Conservation (phyloP, 2,888 invertebrate genomes). For the Ametastegia equiseti region DNA sequence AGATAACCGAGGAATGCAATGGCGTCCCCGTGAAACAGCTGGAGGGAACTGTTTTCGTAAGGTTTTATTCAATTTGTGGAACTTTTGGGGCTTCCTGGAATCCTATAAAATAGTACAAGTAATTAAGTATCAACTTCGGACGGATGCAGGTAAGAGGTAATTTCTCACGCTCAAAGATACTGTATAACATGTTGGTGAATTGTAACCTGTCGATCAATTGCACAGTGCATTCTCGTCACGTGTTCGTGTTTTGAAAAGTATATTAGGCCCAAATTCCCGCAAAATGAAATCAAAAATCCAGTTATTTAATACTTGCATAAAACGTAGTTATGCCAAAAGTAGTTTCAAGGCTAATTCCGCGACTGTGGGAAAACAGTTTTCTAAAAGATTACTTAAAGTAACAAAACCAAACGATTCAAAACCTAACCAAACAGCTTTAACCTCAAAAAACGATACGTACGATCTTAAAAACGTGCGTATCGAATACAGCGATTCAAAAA, state of each 20-base stretch:
- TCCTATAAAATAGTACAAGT: constrained; percentile 37
- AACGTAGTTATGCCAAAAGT: constrained; percentile 56
- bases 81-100: constrained; percentile 44
- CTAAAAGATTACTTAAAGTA: background rate
- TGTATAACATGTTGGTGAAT: background rate
- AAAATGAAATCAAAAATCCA: constrained; percentile 53
- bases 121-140: constrained; percentile 25
- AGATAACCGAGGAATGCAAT: constrained; percentile 8
- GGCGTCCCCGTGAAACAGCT: constrained; percentile 17
- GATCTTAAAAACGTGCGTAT: constrained; percentile 20
- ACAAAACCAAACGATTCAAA: constrained; percentile 26
- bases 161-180: background rate
- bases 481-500: constrained; percentile 47
- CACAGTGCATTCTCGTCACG: constrained; percentile 29
- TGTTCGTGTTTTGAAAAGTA: constrained; percentile 29
- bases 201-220: background rate
- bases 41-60: constrained; percentile 36
- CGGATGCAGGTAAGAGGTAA: constrained; percentile 25
- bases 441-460: constrained; percentile 52
- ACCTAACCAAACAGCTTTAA: constrained; percentile 52
- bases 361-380: constrained; percentile 2
- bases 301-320: constrained; percentile 58
- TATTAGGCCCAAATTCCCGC: background rate
- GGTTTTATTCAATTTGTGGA: constrained; percentile 45
- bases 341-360: background rate